Percentiles rank a stretch among this genome's conserved stretches.
Evolutionary conservation across 2,113 vertebrate genomes (phyloP).

Genomic region (Drymodes brunneopygia): DNA sequence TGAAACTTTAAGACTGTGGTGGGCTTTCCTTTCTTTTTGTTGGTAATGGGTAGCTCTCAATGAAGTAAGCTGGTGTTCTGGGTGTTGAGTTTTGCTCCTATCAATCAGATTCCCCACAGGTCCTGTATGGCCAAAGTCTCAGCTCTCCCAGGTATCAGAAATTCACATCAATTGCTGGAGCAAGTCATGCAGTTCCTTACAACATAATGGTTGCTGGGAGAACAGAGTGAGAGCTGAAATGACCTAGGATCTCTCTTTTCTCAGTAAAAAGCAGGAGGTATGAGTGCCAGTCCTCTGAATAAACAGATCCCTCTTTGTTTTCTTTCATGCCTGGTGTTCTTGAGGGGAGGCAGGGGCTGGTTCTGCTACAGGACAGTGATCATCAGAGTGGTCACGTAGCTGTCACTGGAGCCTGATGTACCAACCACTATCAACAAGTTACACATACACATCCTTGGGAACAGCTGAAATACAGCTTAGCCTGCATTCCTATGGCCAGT

Average conservation of each 20-base stretch:
- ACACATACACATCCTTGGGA: constrained; percentile 20
- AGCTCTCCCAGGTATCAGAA: neutral
- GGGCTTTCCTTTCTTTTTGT: neutral
- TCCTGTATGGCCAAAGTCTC: neutral
- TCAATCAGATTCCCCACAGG: neutral
- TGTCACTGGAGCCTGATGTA: constrained; percentile 28
- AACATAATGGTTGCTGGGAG: neutral
- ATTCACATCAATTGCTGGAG: neutral
- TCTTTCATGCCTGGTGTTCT: neutral
- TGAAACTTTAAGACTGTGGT: neutral
- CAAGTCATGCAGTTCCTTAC: neutral
- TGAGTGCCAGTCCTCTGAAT: neutral
- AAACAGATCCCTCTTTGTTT: constrained; percentile 13
- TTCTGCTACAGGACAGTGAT: constrained; percentile 8
- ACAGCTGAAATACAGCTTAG: constrained; percentile 39
- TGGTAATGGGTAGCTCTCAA: neutral
- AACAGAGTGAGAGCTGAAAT: neutral
- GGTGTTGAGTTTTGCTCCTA: neutral
- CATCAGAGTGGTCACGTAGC: neutral
- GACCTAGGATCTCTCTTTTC: neutral
- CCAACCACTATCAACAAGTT: constrained; percentile 18
- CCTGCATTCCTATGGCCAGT: constrained; percentile 60
- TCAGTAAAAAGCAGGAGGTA: neutral
- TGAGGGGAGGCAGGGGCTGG: neutral
- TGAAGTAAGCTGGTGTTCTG: neutral